Percentiles rank a stretch among this genome's conserved stretches.
Evolutionary conservation across 2,797 vertebrate species (phyloP).

Genomic region (Acanthis flammea): DNA sequence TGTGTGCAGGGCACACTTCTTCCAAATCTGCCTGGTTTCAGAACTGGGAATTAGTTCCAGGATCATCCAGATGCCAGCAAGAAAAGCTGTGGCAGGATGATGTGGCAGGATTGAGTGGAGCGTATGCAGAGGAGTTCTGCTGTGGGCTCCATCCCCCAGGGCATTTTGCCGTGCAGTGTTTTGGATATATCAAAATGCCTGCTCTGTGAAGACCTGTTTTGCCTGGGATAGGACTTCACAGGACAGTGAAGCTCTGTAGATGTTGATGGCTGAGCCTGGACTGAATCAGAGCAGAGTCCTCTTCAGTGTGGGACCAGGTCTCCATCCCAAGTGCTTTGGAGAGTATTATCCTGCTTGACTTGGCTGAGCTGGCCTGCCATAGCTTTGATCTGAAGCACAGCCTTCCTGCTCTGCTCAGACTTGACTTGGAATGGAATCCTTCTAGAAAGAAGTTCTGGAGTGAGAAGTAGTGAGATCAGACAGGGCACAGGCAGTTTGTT

Average conservation of each 20-base stretch:
- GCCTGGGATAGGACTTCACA: background rate
- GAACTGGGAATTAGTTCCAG: background rate
- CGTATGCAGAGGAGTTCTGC: background rate
- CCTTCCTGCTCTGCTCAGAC: background rate
- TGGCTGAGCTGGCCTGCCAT: background rate
- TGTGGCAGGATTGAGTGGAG: background rate
- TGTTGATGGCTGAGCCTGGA: background rate
- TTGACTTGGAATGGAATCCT: background rate
- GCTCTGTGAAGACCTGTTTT: background rate
- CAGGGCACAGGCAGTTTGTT: background rate
- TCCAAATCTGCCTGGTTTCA: background rate
- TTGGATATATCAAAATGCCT: background rate
- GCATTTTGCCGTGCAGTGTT: background rate
- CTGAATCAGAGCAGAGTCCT: background rate
- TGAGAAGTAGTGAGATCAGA: background rate
- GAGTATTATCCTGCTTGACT: background rate
- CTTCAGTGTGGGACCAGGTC: background rate
- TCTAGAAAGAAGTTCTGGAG: background rate
- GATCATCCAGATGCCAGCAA: background rate
- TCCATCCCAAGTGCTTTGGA: background rate
- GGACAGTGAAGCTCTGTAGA: background rate
- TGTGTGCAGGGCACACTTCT: constrained; percentile 13
- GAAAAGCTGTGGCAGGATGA: background rate
- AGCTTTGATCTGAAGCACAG: background rate
- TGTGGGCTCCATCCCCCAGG: background rate